Evolutionary conservation across 2,113 vertebrate genomes (phyloP).

Genomic region (Protobothrops mucrosquamatus): DNA sequence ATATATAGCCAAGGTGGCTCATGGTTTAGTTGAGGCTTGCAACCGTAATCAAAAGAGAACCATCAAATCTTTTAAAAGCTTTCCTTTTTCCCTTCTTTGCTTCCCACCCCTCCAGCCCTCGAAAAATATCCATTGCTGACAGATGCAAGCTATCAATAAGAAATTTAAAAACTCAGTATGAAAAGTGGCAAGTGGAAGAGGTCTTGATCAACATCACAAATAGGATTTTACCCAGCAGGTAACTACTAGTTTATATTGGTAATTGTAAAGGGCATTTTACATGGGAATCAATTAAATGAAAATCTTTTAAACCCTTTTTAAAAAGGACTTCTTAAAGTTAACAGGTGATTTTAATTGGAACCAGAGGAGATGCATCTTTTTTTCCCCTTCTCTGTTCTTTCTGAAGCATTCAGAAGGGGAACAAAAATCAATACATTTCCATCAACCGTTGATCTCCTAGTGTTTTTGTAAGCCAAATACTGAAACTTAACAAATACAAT

Average conservation of each 20-base stretch:
- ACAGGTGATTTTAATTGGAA: slow-evolving; percentile 99
- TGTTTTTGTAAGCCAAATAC: slow-evolving; percentile 64
- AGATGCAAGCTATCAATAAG: slow-evolving; percentile 82
- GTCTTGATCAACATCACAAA: slow-evolving; percentile 97
- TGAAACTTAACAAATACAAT: slow-evolving; percentile 55
- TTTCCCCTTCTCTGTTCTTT: slow-evolving; percentile 52
- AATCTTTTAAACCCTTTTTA: slow-evolving; percentile 98
- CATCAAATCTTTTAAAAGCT: slow-evolving; percentile 76
- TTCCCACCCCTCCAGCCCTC: slow-evolving; percentile 47
- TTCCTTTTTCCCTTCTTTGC: slow-evolving; percentile 36
- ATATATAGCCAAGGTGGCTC: slow-evolving; percentile 7
- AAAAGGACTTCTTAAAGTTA: slow-evolving; percentile 91
- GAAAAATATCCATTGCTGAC: slow-evolving; percentile 77
- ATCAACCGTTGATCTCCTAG: slow-evolving; percentile 76
- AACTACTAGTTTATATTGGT: slow-evolving; percentile 86
- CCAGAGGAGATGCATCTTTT: slow-evolving; percentile 78
- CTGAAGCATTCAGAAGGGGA: slow-evolving; percentile 70
- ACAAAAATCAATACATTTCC: slow-evolving; percentile 77
- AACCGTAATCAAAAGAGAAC: slow-evolving; percentile 50
- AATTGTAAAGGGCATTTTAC: slow-evolving; percentile 92
- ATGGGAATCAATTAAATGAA: slow-evolving; percentile 95
- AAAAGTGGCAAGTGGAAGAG: slow-evolving; percentile 87
- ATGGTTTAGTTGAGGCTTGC: slow-evolving; percentile 48
- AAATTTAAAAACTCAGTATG: slow-evolving; percentile 82
- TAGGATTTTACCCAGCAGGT: slow-evolving; percentile 97